Evolutionary conservation across 2,888 invertebrate genomes (phyloP), one percentile per base, ranked within the genome.

Genomic region (Caenorhabditis angaria): DNA sequence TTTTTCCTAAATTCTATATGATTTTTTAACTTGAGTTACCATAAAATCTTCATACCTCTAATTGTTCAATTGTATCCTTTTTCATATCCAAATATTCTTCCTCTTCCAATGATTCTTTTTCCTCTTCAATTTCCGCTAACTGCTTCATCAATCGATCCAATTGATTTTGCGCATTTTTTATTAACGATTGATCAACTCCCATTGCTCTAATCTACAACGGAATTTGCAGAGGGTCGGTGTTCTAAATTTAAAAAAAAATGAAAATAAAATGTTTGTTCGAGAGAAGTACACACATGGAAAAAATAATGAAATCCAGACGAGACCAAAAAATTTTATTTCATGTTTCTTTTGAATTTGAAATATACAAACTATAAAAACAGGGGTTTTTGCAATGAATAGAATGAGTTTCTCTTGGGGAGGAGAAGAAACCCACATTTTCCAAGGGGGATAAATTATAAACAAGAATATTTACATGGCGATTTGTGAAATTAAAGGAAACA

Each of bases 1-100:
- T 91, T 65, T 90, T 90, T 83, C 91, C 91, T 69, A 93, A 91
- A 87, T 92, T 92, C 81, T 91, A 65, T 59, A 18, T n/a, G 24
- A 22, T 32, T 53, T 8, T 50, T 35, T 12, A 1, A 18, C 29
- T 10, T n/a, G 29, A 48, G 22, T 53, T 6, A 14, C 14, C 10
- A 47, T 29, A 14, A 48, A n/a, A 20, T 50, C 3, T 53, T 14
- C 22, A 18, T 55, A 70, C 76, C 55, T 76, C 60, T 27, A 80
- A 88, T 85, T 93, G 92, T 71, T 92, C 92, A 82, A 92, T 88
- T 0, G 92, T 92, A 76, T 92, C 92, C 79, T 90, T 89, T 88
- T 91, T 91, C 8, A 91, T 91, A 86, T 92, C 91, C 71, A 91
- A 90, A 88, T 92, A 93, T 87, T 92, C 92, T 35, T 90, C 90